Conservation (phyloP, 2,888 invertebrate genomes). For the Podabrus alpinus region DNA sequence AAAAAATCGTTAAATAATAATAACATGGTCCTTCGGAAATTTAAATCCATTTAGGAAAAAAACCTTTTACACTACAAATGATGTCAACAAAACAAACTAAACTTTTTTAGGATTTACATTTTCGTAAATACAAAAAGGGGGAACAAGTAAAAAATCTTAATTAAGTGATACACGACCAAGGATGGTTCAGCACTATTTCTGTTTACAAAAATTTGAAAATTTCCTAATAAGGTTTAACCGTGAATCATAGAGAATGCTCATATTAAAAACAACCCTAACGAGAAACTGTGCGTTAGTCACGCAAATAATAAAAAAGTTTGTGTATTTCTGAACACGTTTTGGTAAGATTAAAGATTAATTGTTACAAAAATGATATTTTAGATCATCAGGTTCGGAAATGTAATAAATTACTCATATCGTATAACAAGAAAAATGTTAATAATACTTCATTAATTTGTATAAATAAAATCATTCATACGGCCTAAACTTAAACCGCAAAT, state of each 20-base stretch:
- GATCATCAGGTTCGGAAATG: background rate
- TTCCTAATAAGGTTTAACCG: background rate
- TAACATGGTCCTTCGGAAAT: too few relatives aligned
- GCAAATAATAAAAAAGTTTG: background rate
- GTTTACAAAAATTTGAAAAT: background rate
- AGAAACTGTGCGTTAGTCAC: background rate
- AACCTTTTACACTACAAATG: too few relatives aligned
- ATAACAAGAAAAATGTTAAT: background rate
- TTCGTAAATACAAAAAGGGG: too few relatives aligned
- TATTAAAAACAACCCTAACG: background rate
- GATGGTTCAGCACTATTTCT: too few relatives aligned
- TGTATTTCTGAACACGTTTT: background rate
- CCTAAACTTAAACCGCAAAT: constrained; percentile 22
- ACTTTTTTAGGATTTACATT: too few relatives aligned
- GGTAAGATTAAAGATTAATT: background rate
- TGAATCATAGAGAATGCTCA: background rate
- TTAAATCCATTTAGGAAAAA: too few relatives aligned
- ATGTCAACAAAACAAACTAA: too few relatives aligned
- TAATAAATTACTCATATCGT: background rate
- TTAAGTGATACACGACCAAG: too few relatives aligned
- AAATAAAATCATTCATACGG: constrained; percentile 10
- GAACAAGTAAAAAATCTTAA: too few relatives aligned
- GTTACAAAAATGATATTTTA: background rate
- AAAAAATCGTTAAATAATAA: too few relatives aligned
- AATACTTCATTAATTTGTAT: constrained; percentile 8